A percentile compares a stretch with the other conserved stretches of the same genome.
Evolutionary conservation across 2,888 invertebrate species (phyloP).

Genomic region (Cosmorhoe ocellata): DNA sequence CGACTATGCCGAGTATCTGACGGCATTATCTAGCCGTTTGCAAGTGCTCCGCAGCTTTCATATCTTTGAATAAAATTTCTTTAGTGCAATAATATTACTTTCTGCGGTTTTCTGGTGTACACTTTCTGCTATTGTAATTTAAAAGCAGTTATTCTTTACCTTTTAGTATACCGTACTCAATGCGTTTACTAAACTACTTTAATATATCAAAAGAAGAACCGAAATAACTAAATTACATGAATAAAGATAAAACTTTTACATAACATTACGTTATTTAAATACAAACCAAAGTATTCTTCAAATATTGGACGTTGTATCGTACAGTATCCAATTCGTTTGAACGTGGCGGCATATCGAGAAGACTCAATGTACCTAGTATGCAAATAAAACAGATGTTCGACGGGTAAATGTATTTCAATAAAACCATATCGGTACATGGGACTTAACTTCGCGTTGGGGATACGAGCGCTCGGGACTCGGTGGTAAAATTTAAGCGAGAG

Average conservation of each 20-base stretch:
- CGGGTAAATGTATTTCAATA: constrained; percentile 51
- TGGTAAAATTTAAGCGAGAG: constrained; percentile 35
- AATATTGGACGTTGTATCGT: constrained; percentile 30
- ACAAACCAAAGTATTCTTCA: constrained; percentile 27
- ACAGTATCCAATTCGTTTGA: constrained; percentile 32
- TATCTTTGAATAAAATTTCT: constrained; percentile 73
- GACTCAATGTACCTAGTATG: constrained; percentile 43
- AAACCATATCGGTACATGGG: constrained; percentile 35
- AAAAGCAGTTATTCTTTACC: constrained; percentile 20
- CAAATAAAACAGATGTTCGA: constrained; percentile 49
- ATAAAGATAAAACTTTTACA: constrained; percentile 7
- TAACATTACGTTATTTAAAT: constrained; percentile 14
- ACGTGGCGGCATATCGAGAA: constrained; percentile 39
- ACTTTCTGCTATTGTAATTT: constrained; percentile 30
- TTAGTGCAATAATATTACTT: constrained; percentile 44
- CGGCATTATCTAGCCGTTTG: constrained; percentile 78
- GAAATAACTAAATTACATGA: constrained; percentile 1
- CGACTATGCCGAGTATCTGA: constrained; percentile 72
- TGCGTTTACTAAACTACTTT: background rate
- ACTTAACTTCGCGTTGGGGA: constrained; percentile 32
- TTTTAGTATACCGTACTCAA: constrained; percentile 8
- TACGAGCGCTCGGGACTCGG: constrained; percentile 29
- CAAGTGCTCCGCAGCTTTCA: constrained; percentile 68
- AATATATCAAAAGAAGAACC: too few relatives aligned
- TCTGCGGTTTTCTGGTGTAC: constrained; percentile 30